These are phyloP conservation scores for Syndactyla subalaris DNA, from an alignment of 2,797 vertebrate genomes.

Conservation along the genomic window DNA sequence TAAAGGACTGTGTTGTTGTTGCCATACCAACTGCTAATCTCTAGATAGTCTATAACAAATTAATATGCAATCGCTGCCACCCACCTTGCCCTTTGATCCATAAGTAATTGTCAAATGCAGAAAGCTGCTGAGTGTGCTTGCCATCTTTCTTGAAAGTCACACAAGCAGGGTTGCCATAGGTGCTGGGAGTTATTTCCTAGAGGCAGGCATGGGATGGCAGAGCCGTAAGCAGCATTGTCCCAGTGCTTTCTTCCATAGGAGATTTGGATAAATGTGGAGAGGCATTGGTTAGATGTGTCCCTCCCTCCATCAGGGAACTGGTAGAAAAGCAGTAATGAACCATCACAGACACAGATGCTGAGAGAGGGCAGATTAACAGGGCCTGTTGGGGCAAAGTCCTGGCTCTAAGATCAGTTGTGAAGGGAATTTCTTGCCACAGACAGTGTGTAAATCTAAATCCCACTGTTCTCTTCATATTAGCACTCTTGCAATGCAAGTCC, in stretches of 20 bases:
- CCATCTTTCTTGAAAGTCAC: background rate
- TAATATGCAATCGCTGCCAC: background rate
- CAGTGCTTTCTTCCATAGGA: background rate
- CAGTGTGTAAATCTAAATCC: background rate
- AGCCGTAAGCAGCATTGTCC: background rate
- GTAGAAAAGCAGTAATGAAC: background rate
- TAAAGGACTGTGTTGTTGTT: background rate
- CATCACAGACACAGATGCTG: background rate
- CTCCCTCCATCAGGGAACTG: background rate
- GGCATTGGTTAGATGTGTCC: background rate
- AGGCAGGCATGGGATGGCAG: background rate
- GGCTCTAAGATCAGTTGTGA: background rate
- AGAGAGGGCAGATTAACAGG: background rate
- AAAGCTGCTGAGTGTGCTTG: background rate
- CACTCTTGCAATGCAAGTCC: background rate
- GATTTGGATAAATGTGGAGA: fast-evolving
- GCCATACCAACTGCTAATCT: background rate
- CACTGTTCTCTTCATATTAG: background rate
- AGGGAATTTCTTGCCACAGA: constrained; percentile 11
- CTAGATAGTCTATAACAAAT: background rate
- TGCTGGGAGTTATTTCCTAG: background rate
- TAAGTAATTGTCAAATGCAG: background rate
- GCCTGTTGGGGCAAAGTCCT: background rate
- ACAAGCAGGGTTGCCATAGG: background rate
- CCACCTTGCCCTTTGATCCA: background rate